phyloP scores from a whole-genome alignment of 2,888 invertebrate species.

The Dolomedes plantarius region DNA sequence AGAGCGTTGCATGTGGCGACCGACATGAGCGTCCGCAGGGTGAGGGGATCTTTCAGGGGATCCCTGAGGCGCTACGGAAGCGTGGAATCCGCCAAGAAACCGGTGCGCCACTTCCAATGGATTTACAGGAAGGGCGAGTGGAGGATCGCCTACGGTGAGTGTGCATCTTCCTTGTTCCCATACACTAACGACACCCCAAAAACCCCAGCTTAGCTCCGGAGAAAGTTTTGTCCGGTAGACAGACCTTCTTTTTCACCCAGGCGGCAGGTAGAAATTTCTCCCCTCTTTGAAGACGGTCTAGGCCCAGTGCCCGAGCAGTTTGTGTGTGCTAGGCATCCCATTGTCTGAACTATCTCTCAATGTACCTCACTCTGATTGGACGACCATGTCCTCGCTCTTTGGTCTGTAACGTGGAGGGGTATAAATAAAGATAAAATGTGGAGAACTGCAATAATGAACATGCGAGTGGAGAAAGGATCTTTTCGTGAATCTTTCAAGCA shows the following conservation, averaged over 20 bases:
- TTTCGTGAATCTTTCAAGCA: conserved; percentile 70
- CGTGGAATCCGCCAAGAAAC: conserved; percentile 74
- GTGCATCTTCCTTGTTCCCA: conserved; percentile 48
- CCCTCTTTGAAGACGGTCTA: conserved; percentile 23
- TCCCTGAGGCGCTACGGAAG: conserved; percentile 74
- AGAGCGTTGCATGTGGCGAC: conserved; percentile 44
- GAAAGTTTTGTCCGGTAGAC: not conserved
- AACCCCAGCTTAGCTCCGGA: too few species aligned
- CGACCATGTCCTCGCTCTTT: conserved; percentile 59
- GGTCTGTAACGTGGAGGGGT: conserved; percentile 20
- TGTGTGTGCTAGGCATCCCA: not conserved
- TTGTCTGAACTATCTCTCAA: conserved; percentile 11
- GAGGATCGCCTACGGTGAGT: conserved; percentile 75
- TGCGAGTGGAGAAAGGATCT: conserved; percentile 68
- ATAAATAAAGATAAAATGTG: conserved; percentile 61
- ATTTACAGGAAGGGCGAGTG: conserved; percentile 75
- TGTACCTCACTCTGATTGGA: conserved; percentile 67
- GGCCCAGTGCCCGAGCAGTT: conserved; percentile 26
- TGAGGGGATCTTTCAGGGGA: conserved; percentile 74
- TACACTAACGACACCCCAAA: conserved; percentile 42
- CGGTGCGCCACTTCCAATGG: conserved; percentile 74
- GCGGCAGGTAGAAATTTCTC: not conserved
- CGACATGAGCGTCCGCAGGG: conserved; percentile 74
- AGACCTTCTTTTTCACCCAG: not conserved
- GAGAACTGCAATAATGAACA: conserved; percentile 65